A percentile compares a stretch with the other conserved stretches of the same genome.
phyloP scores from a whole-genome alignment of 2,113 vertebrate species.

The Rattus rattus region DNA sequence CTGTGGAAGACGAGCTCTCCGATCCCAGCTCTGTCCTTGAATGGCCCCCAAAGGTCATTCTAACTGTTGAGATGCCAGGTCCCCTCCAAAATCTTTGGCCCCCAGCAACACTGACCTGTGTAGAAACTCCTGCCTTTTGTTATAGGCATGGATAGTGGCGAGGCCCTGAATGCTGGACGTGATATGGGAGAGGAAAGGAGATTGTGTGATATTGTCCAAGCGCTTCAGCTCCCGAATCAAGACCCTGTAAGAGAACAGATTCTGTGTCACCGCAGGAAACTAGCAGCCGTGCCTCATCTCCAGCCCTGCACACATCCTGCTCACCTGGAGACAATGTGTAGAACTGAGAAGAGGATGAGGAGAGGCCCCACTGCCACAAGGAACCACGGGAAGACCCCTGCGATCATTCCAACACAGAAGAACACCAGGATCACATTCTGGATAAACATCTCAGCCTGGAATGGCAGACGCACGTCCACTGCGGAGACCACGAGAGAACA shows the following conservation, averaged over 20 bases:
- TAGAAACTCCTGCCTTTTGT: slow-evolving; percentile 92
- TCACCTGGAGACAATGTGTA: slow-evolving; percentile 93
- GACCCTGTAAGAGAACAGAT: slow-evolving; percentile 84
- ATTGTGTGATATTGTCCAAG: slow-evolving; percentile 95
- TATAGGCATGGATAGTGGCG: slow-evolving; percentile 94
- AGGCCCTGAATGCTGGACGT: slow-evolving; percentile 95
- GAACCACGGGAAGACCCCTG: slow-evolving; percentile 95
- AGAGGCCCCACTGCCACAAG: slow-evolving; percentile 93
- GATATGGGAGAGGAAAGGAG: slow-evolving; percentile 95
- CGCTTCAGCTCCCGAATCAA: slow-evolving; percentile 96
- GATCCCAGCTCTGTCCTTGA: background rate
- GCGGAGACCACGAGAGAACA: slow-evolving; percentile 1
- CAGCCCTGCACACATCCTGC: background rate
- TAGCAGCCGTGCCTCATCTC: background rate
- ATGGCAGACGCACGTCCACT: slow-evolving; percentile 95
- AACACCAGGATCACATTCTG: slow-evolving; percentile 95
- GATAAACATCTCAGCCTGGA: slow-evolving; percentile 97
- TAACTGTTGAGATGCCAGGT: background rate
- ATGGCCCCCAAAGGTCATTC: background rate
- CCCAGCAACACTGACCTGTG: slow-evolving; percentile 87
- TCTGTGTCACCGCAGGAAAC: background rate
- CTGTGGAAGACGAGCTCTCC: background rate
- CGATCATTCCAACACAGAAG: slow-evolving; percentile 93
- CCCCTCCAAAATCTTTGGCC: background rate
- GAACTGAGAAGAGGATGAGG: slow-evolving; percentile 89